Conservation (phyloP, 1,140 invertebrate genomes). For the Micrasema minimum region DNA sequence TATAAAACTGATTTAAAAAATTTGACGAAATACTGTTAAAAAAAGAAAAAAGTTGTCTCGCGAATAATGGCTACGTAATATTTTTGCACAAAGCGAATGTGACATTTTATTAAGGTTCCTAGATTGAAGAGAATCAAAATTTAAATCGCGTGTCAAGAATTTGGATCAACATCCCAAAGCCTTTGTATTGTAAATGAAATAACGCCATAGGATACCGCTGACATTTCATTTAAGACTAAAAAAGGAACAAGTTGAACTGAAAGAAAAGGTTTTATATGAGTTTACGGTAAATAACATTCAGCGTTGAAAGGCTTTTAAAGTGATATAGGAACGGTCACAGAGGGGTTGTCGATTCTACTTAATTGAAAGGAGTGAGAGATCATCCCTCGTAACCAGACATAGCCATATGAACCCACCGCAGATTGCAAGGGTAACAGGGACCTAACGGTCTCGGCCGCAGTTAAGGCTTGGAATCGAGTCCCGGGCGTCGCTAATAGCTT, state of each 20-base stretch:
- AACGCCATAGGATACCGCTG: conserved; percentile 1
- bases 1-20: too few relatives aligned
- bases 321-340: too few relatives aligned
- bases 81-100: background rate
- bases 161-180: background rate
- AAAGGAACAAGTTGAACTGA: background rate
- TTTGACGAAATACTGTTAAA: too few relatives aligned
- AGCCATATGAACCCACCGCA: conserved; percentile 26
- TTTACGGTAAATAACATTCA: too few relatives aligned
- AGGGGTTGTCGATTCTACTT: background rate
- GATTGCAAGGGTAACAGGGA: conserved; percentile 30
- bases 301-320: too few relatives aligned
- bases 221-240: conserved; percentile 7
- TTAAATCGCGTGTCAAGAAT: conserved; percentile 19
- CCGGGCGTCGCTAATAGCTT: conserved; percentile 43
- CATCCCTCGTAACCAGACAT: conserved; percentile 24
- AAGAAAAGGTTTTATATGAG: too few relatives aligned
- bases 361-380: conserved; percentile 25
- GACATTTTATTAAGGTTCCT: background rate
- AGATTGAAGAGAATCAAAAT: conserved; percentile 1
- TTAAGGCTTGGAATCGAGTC: conserved; percentile 16
- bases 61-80: too few relatives aligned
- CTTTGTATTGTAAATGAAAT: conserved; percentile 12
- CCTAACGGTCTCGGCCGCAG: conserved; percentile 34
- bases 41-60: too few relatives aligned